Conservation (phyloP, 2,797 vertebrate genomes). For the Cossypha heuglini region DNA sequence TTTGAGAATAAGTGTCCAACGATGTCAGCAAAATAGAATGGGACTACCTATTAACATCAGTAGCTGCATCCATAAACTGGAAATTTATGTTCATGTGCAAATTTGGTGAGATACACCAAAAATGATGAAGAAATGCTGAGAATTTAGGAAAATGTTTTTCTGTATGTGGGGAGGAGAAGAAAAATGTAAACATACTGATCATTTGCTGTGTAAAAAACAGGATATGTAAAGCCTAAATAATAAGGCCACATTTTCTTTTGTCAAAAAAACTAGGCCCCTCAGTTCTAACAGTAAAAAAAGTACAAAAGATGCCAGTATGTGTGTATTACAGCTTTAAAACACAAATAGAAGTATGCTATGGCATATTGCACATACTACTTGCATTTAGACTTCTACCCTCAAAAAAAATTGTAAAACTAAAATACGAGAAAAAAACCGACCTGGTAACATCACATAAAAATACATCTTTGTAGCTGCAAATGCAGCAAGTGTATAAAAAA, state of each 20-base stretch:
- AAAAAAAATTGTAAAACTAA: conserved; percentile 44
- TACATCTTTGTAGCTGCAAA: conserved; percentile 4
- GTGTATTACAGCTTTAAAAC: neutral
- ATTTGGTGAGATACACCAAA: neutral
- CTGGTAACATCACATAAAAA: conserved; percentile 59
- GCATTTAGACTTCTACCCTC: neutral
- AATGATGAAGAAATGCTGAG: neutral
- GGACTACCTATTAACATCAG: neutral
- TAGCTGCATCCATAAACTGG: neutral
- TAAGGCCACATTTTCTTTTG: neutral
- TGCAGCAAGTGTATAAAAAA: conserved; percentile 20
- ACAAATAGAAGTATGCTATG: neutral
- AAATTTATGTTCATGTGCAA: neutral
- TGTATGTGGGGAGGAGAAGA: neutral
- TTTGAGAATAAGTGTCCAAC: neutral
- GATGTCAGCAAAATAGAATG: neutral
- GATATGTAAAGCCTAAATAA: neutral
- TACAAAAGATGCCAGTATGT: neutral
- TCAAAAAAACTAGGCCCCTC: neutral
- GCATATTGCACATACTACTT: neutral
- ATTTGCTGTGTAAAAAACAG: neutral
- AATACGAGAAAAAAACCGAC: neutral
- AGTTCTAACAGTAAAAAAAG: neutral
- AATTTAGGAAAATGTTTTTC: neutral
- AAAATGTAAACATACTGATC: neutral